Conservation (phyloP, 1,140 invertebrate genomes). For the Lordiphosa collinella region DNA sequence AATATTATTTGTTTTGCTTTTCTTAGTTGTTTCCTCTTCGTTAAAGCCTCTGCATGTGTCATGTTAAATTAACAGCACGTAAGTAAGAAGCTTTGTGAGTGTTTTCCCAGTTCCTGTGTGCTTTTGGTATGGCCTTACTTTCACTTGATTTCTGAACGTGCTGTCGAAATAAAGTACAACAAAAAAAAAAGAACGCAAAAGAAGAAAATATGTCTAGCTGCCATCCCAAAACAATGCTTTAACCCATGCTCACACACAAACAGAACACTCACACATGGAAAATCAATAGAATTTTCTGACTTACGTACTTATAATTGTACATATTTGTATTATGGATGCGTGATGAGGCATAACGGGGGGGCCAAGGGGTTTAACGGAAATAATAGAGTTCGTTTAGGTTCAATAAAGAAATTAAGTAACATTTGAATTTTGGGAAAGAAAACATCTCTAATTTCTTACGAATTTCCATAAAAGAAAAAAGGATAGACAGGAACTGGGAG, state of each 20-base stretch:
- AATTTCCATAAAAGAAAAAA: too few relatives aligned
- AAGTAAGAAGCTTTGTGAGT: conserved; percentile 8
- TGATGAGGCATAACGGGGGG: neutral
- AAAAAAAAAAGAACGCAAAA: neutral
- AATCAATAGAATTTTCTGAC: conserved; percentile 57
- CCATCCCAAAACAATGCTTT: neutral
- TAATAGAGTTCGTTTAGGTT: too few relatives aligned
- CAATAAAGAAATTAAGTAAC: too few relatives aligned
- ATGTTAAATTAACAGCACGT: conserved; percentile 38
- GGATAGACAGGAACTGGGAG: too few relatives aligned
- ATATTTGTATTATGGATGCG: conserved; percentile 28
- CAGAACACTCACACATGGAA: conserved; percentile 30
- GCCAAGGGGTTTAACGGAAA: too few relatives aligned
- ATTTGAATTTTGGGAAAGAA: too few relatives aligned
- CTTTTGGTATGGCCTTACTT: conserved; percentile 15
- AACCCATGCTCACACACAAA: neutral
- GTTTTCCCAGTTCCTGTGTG: conserved; percentile 2
- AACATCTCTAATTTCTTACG: too few relatives aligned
- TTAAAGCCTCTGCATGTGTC: conserved; percentile 46
- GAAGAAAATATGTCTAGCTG: neutral
- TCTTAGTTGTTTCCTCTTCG: conserved; percentile 1
- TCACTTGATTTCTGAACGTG: conserved; percentile 15
- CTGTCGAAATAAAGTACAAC: neutral
- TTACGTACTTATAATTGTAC: conserved; percentile 23
- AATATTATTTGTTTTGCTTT: too few relatives aligned